These are phyloP conservation scores for Micronycteris hirsuta DNA, from an alignment of 2,113 vertebrate genomes.

Conservation along the genomic window DNA sequence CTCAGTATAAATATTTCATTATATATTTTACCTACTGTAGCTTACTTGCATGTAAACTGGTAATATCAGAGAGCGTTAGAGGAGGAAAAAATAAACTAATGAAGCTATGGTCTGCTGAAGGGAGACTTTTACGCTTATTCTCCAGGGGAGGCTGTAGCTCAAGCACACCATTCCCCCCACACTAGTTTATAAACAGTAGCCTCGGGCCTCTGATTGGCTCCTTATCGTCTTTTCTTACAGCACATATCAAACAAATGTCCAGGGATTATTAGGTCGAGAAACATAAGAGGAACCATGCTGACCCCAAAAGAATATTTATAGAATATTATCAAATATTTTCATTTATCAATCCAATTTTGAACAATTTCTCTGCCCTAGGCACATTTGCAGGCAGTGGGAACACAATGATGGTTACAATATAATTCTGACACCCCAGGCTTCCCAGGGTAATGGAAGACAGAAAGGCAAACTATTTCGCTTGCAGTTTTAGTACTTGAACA, in stretches of 20 bases:
- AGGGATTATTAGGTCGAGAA: neutral
- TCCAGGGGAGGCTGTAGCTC: neutral
- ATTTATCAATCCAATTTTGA: neutral
- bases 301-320: neutral
- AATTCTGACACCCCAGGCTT: neutral
- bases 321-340: neutral
- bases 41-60: neutral
- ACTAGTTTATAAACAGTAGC: neutral
- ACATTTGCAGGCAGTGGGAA: neutral
- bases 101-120: neutral
- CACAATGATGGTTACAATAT: neutral
- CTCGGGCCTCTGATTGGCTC: neutral
- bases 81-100: neutral
- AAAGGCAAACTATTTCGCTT: neutral
- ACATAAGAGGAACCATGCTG: neutral
- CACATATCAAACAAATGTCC: neutral
- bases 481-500: neutral
- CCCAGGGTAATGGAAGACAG: neutral
- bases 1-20: neutral
- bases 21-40: neutral
- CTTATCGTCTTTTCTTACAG: neutral
- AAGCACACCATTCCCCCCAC: neutral
- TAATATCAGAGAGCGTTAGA: neutral
- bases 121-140: neutral
- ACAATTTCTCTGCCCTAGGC: neutral